A percentile compares a stretch with the other conserved stretches of the same genome.
These are phyloP conservation scores for Psix sp. DNA, from an alignment of 1,140 invertebrate species.

Conservation along the genomic window DNA sequence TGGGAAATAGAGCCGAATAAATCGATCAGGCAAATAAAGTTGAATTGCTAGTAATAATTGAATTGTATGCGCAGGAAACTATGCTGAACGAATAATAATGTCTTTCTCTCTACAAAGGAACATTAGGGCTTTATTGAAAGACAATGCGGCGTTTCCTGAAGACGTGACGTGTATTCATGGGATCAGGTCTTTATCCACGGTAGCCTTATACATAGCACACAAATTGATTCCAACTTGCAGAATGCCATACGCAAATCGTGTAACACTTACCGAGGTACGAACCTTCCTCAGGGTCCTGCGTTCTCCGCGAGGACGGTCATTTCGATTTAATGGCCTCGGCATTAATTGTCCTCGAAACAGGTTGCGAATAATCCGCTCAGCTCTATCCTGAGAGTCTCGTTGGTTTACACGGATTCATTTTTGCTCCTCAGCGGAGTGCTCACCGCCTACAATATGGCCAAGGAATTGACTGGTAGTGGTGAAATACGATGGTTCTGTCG, in stretches of 20 bases:
- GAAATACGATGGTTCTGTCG: slow-evolving; percentile 79
- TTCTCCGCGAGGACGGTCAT: slow-evolving; percentile 57
- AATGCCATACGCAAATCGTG: slow-evolving; percentile 80
- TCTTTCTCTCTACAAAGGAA: slow-evolving; percentile 78
- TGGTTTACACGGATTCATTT: slow-evolving; percentile 82
- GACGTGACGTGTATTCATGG: slow-evolving; percentile 82
- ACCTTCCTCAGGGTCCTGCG: slow-evolving; percentile 58
- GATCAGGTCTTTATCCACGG: slow-evolving; percentile 78
- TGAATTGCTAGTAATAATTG: slow-evolving; percentile 49
- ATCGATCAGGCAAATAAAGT: slow-evolving; percentile 33
- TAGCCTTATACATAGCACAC: slow-evolving; percentile 80
- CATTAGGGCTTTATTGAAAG: slow-evolving; percentile 65
- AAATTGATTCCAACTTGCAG: slow-evolving; percentile 80
- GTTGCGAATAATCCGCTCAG: slow-evolving; percentile 79
- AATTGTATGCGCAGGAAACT: slow-evolving; percentile 65
- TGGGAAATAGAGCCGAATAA: slow-evolving; percentile 43
- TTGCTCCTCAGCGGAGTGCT: slow-evolving; percentile 81
- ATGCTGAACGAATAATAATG: slow-evolving; percentile 75
- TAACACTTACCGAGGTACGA: slow-evolving; percentile 79
- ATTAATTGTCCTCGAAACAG: slow-evolving; percentile 71
- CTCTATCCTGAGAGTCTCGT: slow-evolving; percentile 78
- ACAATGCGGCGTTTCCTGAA: slow-evolving; percentile 62
- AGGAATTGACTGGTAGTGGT: slow-evolving; percentile 75
- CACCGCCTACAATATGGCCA: slow-evolving; percentile 80
- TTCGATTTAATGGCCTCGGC: slow-evolving; percentile 58